Conservation (phyloP, 2,113 vertebrate species). For the Nettapus auritus region DNA sequence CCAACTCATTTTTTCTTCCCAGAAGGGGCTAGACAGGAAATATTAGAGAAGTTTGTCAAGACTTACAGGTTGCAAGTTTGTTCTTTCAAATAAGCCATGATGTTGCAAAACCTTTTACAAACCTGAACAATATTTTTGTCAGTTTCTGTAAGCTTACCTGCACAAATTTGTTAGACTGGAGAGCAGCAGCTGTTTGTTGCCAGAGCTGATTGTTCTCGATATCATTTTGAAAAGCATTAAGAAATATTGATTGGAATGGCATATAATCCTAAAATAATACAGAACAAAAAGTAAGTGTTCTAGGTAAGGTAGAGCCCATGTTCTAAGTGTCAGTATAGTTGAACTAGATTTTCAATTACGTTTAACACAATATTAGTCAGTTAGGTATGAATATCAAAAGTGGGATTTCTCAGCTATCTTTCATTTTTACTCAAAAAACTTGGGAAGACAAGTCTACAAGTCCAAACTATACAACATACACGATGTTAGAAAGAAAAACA, state of each 20-base stretch:
- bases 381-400: neutral
- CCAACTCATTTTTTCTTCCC: slow-evolving; percentile 92
- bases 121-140: neutral
- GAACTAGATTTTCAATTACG: neutral
- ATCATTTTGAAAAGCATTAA: slow-evolving; percentile 90
- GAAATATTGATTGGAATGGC: slow-evolving; percentile 92
- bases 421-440: neutral
- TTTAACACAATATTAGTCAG: neutral
- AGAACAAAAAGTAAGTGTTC: slow-evolving; percentile 4
- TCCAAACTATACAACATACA: neutral
- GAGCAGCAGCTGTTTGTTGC: slow-evolving; percentile 88
- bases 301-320: neutral
- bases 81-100: neutral
- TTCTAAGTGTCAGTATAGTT: neutral
- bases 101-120: neutral
- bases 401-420: neutral
- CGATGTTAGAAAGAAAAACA: neutral
- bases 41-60: slow-evolving; percentile 2
- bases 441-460: neutral
- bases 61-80: neutral
- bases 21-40: slow-evolving; percentile 85
- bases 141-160: slow-evolving; percentile 82
- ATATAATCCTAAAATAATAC: slow-evolving; percentile 87
- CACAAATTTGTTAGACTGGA: slow-evolving; percentile 94
- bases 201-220: slow-evolving; percentile 88